A percentile compares a stretch with the other conserved stretches of the same genome.
phyloP scores from a whole-genome alignment of 1,140 invertebrate species.

The Drosophila repleta region DNA sequence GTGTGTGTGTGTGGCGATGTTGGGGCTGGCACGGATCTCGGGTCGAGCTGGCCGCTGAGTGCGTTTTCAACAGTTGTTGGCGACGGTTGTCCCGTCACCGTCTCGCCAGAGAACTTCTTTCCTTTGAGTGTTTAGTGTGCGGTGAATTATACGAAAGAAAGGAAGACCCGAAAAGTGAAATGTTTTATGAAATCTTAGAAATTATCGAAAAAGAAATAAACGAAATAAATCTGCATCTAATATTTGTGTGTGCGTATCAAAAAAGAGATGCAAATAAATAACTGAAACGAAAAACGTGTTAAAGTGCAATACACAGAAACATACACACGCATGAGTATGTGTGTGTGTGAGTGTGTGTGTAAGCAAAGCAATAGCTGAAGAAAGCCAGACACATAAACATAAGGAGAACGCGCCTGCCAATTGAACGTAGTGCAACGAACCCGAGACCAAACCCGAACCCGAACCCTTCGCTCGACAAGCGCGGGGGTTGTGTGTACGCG shows the following conservation, averaged over 20 bases:
- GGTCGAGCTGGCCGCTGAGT: slow-evolving; percentile 59
- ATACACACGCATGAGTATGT: background rate
- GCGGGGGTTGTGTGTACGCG: slow-evolving; percentile 43
- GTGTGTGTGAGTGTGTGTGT: background rate
- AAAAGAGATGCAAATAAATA: slow-evolving; percentile 35
- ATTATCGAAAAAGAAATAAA: slow-evolving; percentile 39
- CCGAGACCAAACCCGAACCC: slow-evolving; percentile 14
- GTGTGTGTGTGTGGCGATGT: slow-evolving; percentile 22
- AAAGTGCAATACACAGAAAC: slow-evolving; percentile 30
- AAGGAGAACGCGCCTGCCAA: slow-evolving; percentile 24
- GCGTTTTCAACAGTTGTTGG: slow-evolving; percentile 75
- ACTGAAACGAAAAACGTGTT: slow-evolving; percentile 33
- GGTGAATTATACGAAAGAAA: slow-evolving; percentile 30
- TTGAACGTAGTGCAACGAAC: slow-evolving; percentile 51
- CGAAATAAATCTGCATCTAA: slow-evolving; percentile 26
- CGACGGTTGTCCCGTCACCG: slow-evolving; percentile 63
- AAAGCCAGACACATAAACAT: slow-evolving; percentile 24
- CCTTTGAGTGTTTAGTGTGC: slow-evolving; percentile 42
- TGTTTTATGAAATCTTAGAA: slow-evolving; percentile 67
- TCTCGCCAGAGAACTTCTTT: slow-evolving; percentile 53
- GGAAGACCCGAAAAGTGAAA: slow-evolving; percentile 33
- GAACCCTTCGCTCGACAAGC: slow-evolving; percentile 20
- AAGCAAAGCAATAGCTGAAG: slow-evolving; percentile 30
- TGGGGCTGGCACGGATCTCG: slow-evolving; percentile 48
- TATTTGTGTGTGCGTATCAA: slow-evolving; percentile 14